phyloP scores from a whole-genome alignment of 1,140 invertebrate genomes.

The Bombus vancouverensis region DNA sequence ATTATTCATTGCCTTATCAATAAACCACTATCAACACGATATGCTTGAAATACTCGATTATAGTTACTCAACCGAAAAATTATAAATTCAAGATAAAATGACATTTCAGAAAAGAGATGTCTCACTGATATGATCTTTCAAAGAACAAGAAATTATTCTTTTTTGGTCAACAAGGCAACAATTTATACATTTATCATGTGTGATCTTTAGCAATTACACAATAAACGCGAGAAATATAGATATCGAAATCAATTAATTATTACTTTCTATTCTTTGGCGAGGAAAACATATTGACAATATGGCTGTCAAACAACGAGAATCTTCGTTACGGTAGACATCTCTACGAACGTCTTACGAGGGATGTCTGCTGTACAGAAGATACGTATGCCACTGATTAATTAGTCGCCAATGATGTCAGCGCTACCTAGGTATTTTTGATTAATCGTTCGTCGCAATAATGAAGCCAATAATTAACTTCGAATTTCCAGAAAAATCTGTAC shows the following conservation, averaged over 20 bases:
- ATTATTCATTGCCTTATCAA: conserved; percentile 10
- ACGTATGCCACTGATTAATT: conserved; percentile 30
- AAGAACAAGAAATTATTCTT: too few species aligned
- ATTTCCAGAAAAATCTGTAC: not conserved
- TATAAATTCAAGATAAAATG: not conserved
- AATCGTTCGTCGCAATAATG: conserved; percentile 21
- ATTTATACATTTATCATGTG: not conserved
- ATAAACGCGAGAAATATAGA: not conserved
- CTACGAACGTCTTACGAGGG: not conserved
- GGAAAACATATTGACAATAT: not conserved
- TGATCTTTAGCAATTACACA: not conserved
- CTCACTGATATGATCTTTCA: too few species aligned
- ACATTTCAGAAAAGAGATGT: not conserved
- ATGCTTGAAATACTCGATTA: not conserved
- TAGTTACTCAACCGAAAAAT: conserved; percentile 5
- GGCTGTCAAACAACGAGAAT: conserved; percentile 9
- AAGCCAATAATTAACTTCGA: not conserved
- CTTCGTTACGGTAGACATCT: not conserved
- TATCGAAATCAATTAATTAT: conserved; percentile 13
- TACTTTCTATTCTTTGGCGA: not conserved
- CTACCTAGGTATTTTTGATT: conserved; percentile 21
- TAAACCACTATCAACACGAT: too few species aligned
- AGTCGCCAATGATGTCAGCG: conserved; percentile 31
- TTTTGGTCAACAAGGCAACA: not conserved
- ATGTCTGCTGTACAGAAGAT: not conserved